Evolutionary conservation across 2,113 vertebrate genomes (phyloP), one percentile per base, ranked within the genome.

Genomic region (Rana temporaria): DNA sequence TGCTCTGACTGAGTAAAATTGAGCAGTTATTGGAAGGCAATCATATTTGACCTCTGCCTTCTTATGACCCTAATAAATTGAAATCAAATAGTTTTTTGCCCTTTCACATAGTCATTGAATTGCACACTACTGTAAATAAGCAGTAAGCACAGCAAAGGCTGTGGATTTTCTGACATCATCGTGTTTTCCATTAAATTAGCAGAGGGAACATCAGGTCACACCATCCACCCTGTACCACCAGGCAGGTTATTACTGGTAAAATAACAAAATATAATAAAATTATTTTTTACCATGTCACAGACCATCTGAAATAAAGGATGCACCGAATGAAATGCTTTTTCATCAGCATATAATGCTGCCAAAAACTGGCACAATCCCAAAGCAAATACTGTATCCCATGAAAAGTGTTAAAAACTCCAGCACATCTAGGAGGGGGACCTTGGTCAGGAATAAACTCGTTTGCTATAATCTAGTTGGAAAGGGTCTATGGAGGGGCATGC

Each of bases 401-500:
- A 60, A 62, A 57, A 38, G 72, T 60, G 72, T 6, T 60, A 60
- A 75, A 75, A 75, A 26, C 34, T 60, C 30, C n/a, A 75, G 72
- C 38, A 32, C 72, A 57, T 75, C 59, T 60, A 62, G 72, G 71
- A 75, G 56, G 72, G 56, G 72, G 56, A 20, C n/a, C n/a, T 48
- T 48, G 72, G 72, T 60, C n/a, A 20, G 56, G 72, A 75, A 75
- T 75, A 75, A 60, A 75, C 72, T 75, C 19, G 38, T 42, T 62
- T 38, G 56, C 60, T 42, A 16, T 75, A 75, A 22, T 34, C 72
- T 38, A 32, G 56, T 57, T 60, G 32, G n/a, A 34, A 62, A 75
- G 72, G 72, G 30, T 75, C 72, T 75, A 16, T 30, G 14, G 56
- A 75, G 32, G 57, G 72, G 30, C 20, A 59, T 75, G 72, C 72